phyloP scores from a whole-genome alignment of 2,113 vertebrate genomes.

The Sebastes fasciatus region DNA sequence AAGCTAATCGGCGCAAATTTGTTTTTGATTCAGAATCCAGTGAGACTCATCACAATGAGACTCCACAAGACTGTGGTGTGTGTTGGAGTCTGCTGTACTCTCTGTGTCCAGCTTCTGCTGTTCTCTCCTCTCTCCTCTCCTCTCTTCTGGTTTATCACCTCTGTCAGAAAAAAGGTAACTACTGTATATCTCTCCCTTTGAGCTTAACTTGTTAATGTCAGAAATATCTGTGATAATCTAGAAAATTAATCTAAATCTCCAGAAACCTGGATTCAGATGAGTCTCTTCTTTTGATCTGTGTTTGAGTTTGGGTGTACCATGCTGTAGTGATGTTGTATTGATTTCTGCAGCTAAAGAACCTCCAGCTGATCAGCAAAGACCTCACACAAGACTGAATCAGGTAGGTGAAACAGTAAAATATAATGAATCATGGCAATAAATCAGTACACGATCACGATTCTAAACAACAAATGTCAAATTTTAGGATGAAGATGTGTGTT shows the following conservation, averaged over 20 bases:
- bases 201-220: neutral
- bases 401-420: neutral
- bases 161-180: constrained; percentile 54
- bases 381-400: constrained; percentile 4
- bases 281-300: neutral
- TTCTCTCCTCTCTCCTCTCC: constrained; percentile 48
- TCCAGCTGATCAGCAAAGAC: constrained; percentile 7
- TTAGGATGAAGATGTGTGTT: constrained; percentile 59
- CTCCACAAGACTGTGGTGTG: neutral
- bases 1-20: neutral
- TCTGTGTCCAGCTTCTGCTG: constrained; percentile 46
- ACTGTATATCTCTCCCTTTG: neutral
- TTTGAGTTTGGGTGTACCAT: neutral
- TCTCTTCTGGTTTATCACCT: constrained; percentile 26
- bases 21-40: constrained; percentile 30
- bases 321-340: neutral
- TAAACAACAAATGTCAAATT: constrained; percentile 19
- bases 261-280: neutral
- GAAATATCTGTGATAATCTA: neutral
- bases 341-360: constrained; percentile 8
- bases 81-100: constrained; percentile 53
- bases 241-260: neutral
- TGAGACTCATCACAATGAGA: neutral
- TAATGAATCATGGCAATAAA: neutral
- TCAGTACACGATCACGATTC: neutral